Conservation (phyloP, 2,888 invertebrate genomes). For the Troides helena region DNA sequence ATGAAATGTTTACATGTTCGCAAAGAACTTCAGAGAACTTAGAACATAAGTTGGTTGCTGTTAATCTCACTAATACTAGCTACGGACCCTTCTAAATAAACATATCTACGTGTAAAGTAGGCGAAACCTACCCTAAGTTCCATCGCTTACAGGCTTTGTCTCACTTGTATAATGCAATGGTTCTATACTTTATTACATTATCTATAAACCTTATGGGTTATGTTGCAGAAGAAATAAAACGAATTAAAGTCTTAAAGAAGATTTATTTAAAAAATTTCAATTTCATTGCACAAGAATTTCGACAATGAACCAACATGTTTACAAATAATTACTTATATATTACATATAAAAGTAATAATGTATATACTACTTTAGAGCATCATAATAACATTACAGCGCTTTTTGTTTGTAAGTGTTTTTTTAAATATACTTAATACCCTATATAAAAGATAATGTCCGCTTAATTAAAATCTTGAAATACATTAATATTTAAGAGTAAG, state of each 20-base stretch:
- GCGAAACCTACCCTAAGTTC: not conserved
- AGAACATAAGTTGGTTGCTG: too few relatives aligned
- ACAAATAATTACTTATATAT: not conserved
- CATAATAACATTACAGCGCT: not conserved
- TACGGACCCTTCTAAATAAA: too few relatives aligned
- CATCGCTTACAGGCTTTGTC: not conserved
- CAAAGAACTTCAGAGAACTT: too few relatives aligned
- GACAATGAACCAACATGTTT: not conserved
- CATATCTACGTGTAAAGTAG: too few relatives aligned
- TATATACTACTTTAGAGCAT: not conserved
- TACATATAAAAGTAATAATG: not conserved
- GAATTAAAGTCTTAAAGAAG: not conserved
- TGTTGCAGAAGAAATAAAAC: not conserved
- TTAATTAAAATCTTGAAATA: too few relatives aligned
- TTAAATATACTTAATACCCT: not conserved
- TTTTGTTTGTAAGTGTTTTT: not conserved
- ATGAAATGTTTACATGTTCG: too few relatives aligned
- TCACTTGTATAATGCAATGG: not conserved
- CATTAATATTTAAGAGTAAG: not conserved
- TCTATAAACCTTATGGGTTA: not conserved
- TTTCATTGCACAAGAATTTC: not conserved
- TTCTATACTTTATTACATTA: not conserved
- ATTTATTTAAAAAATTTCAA: not conserved
- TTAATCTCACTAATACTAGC: too few relatives aligned
- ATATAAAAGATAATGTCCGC: not conserved